Evolutionary conservation across 2,113 vertebrate species (phyloP).

Genomic region (Vidua macroura): DNA sequence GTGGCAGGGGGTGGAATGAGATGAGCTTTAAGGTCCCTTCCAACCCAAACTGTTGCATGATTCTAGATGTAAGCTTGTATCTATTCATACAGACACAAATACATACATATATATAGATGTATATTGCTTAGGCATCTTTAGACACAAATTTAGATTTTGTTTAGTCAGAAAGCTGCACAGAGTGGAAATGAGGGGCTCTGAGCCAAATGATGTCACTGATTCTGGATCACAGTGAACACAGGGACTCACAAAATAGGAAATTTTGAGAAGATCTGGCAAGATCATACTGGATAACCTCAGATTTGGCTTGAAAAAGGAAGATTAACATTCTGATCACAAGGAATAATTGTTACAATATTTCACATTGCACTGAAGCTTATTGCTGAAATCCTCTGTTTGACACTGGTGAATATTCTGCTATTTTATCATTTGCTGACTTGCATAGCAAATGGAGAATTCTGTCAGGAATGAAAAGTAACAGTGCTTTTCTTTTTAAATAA

Average conservation of each 20-base stretch:
- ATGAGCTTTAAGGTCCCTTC: neutral
- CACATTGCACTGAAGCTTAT: neutral
- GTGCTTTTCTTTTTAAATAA: neutral
- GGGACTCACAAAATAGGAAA: neutral
- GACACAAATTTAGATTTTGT: neutral
- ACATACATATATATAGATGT: fast-evolving
- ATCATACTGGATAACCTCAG: neutral
- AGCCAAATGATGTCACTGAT: neutral
- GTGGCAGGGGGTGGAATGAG: neutral
- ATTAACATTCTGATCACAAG: conserved; percentile 24
- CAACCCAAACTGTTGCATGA: neutral
- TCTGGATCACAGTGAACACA: neutral
- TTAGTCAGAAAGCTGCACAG: neutral
- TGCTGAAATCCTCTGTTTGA: conserved; percentile 25
- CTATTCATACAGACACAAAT: neutral
- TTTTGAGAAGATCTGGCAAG: neutral
- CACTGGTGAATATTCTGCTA: conserved; percentile 40
- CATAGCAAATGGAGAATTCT: neutral
- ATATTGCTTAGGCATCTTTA: neutral
- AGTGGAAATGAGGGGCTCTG: neutral
- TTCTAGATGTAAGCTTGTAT: fast-evolving
- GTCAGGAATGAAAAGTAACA: neutral
- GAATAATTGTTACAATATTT: conserved; percentile 54
- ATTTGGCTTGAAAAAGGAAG: conserved; percentile 10
- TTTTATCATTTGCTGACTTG: conserved; percentile 17